phyloP scores from a whole-genome alignment of 2,113 vertebrate genomes.

The Labeo catla region DNA sequence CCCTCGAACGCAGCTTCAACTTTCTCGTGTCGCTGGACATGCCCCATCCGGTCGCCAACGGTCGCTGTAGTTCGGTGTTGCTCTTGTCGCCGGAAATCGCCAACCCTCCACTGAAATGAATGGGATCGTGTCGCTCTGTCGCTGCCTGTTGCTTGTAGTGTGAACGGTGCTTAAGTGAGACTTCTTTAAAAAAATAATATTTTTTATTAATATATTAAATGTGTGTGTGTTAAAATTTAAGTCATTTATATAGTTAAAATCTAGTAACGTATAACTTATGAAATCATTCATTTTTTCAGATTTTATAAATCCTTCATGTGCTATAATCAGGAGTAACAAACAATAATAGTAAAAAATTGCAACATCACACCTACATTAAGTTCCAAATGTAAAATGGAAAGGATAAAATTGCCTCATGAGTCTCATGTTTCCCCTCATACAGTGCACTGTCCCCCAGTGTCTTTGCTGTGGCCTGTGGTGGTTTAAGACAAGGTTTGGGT shows the following conservation, averaged over 20 bases:
- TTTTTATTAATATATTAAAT: too few relatives aligned
- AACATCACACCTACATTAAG: not conserved
- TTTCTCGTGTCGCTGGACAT: too few relatives aligned
- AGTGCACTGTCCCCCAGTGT: constrained; percentile 9
- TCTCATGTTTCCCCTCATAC: not conserved
- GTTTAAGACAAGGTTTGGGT: constrained; percentile 23
- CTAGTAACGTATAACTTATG: not conserved
- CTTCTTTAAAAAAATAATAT: too few relatives aligned
- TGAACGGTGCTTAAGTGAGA: too few relatives aligned
- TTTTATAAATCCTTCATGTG: not conserved
- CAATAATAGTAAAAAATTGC: not conserved
- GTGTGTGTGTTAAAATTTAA: not conserved
- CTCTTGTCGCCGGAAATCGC: too few relatives aligned
- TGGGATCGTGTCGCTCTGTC: too few relatives aligned
- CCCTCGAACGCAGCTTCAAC: too few relatives aligned
- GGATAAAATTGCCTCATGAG: not conserved
- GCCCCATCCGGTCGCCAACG: too few relatives aligned
- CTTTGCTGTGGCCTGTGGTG: constrained; percentile 70
- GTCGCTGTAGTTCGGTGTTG: too few relatives aligned
- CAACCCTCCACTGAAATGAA: too few relatives aligned
- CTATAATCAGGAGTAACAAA: not conserved
- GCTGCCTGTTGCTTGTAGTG: too few relatives aligned
- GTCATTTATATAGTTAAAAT: not conserved
- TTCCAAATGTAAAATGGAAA: not conserved
- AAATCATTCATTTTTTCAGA: not conserved